phyloP scores from a whole-genome alignment of 2,113 vertebrate genomes.

The Nicator chloris region DNA sequence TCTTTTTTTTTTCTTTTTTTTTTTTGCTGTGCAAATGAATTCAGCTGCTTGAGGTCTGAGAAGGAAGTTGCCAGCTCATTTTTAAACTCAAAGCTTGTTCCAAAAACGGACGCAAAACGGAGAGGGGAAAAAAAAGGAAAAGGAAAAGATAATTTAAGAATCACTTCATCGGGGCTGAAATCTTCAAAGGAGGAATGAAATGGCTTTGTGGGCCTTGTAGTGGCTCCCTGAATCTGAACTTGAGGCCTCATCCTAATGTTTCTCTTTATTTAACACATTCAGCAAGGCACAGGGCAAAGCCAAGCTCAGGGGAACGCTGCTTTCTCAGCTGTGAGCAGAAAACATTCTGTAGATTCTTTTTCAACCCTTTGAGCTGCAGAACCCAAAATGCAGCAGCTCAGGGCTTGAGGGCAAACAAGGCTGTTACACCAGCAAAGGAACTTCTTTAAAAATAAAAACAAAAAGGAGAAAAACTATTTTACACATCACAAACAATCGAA shows the following conservation, averaged over 20 bases:
- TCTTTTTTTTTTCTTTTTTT: background rate
- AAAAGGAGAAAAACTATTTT: rapidly evolving
- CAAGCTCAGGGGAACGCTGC: background rate
- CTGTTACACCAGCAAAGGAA: background rate
- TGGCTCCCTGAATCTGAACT: background rate
- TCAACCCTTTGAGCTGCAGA: background rate
- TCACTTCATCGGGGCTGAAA: background rate
- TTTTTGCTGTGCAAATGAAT: background rate
- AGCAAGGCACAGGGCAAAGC: background rate
- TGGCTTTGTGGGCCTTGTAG: background rate
- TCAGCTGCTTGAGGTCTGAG: background rate
- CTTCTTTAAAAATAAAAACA: background rate
- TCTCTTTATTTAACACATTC: background rate
- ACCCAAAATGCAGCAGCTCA: background rate
- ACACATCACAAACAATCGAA: background rate
- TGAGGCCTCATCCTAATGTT: background rate
- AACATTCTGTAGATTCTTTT: background rate
- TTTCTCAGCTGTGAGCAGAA: background rate
- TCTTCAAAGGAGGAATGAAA: slow-evolving; percentile 1
- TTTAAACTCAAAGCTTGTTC: background rate
- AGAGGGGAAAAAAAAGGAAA: background rate
- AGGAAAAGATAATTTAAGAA: background rate
- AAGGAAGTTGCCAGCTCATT: slow-evolving; percentile 25
- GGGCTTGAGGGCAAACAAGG: background rate
- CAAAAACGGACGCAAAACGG: background rate